Conservation (phyloP, 2,888 invertebrate genomes). For the Allophyes oxyacanthae region DNA sequence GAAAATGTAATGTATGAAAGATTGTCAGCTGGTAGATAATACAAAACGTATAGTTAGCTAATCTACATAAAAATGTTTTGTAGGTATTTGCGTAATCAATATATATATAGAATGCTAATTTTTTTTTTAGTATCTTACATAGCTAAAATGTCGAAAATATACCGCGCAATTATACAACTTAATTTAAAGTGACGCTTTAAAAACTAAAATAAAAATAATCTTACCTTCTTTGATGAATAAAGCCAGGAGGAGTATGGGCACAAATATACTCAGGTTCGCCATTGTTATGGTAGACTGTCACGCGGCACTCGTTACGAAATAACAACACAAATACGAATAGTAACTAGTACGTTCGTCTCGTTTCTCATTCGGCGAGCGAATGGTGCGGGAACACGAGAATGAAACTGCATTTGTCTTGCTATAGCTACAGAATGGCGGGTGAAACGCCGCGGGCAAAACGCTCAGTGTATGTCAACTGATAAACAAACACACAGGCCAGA, state of each 20-base stretch:
- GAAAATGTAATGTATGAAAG: too few species aligned
- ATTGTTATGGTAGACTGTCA: slow-evolving; percentile 66
- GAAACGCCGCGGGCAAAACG: slow-evolving; percentile 41
- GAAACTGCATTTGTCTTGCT: slow-evolving; percentile 35
- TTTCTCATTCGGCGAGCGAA: slow-evolving; percentile 71
- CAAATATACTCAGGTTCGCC: slow-evolving; percentile 77
- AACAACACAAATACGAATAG: slow-evolving; percentile 54
- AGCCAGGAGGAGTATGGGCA: slow-evolving; percentile 80
- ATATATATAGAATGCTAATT: too few species aligned
- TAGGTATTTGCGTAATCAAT: too few species aligned
- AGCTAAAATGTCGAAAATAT: too few species aligned
- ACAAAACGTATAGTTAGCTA: too few species aligned
- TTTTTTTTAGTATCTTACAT: too few species aligned
- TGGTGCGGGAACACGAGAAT: slow-evolving; percentile 61
- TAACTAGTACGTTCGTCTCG: slow-evolving; percentile 61
- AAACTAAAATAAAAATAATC: slow-evolving; percentile 40
- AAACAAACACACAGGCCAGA: too few species aligned
- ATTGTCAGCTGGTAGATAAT: too few species aligned
- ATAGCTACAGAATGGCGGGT: slow-evolving; percentile 21
- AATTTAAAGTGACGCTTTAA: background rate
- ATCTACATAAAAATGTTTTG: too few species aligned
- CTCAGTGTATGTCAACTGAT: slow-evolving; percentile 1
- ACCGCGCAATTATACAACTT: background rate
- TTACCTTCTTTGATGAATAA: slow-evolving; percentile 79
- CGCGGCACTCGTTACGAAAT: slow-evolving; percentile 62